Evolutionary conservation across 2,888 invertebrate genomes (phyloP), one percentile per base, ranked within the genome.

Genomic region (Pammene fasciana): DNA sequence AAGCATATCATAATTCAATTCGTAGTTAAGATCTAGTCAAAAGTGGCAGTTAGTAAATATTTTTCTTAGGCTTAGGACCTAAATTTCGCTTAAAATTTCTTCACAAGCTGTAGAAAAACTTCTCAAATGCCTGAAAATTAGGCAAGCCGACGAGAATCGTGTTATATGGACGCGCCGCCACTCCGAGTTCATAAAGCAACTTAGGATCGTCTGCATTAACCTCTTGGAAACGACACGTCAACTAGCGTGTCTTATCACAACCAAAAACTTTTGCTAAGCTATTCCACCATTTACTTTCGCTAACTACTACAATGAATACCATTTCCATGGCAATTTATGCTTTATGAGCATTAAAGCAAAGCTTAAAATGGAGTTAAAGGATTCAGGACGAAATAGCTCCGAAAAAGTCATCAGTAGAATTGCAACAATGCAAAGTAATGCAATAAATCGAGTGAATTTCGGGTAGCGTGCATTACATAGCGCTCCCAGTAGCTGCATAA

Each of bases 351-450:
- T 62, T n/a, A 41, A 50, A 50, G 52, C 18, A 62, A 62, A 52
- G 41, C 10, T 26, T 41, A 18, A 52, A 41, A 18, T n/a, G 13
- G 13, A 18, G 14, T 26, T 26, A 26, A 48, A 36, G 13, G 9
- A 8, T 6, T 10, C 9, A 62, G 41, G 16, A 52, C 41, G 62
- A 62, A 50, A 50, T 41, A 62, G 13, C 41, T 6, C 50, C 41
- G n/a, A 50, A 41, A 62, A 62, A 62, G 62, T 52, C 52, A 62
- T 62, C 62, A 62, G 50, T 62, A 52, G 62, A 60, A 70, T 70
- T 66, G 66, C 61, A 70, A 62, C 66, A 61, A 70, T 66, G 66
- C 68, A 56, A 70, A 66, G 45, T 68, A 65, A 62, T 70, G 61
- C 70, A 66, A 70, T 70, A 70, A 70, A 70, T 70, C 50, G 46